phyloP scores from a whole-genome alignment of 2,113 vertebrate species.

The Taurulus bubalis region DNA sequence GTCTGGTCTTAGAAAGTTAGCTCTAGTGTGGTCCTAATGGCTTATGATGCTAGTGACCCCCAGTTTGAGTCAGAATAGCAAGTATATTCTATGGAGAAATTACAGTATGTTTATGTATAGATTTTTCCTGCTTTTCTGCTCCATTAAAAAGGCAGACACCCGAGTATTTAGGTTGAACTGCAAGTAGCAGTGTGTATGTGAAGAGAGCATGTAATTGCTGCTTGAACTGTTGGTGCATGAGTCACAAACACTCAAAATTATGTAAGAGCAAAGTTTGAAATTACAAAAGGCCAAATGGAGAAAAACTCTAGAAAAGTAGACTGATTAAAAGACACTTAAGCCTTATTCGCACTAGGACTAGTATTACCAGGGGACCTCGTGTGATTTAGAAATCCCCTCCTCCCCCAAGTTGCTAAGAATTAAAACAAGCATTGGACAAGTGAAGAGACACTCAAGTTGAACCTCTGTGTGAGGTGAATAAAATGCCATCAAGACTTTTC shows the following conservation, averaged over 20 bases:
- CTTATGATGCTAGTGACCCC: background rate
- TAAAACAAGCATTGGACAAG: background rate
- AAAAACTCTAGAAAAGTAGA: background rate
- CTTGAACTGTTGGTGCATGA: constrained; percentile 3
- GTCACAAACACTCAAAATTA: constrained; percentile 20
- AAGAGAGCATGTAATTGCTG: constrained; percentile 26
- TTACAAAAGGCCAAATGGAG: background rate
- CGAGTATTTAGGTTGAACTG: constrained; percentile 27
- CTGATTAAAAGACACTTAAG: background rate
- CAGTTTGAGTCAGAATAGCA: background rate
- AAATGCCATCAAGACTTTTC: background rate
- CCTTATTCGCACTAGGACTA: background rate
- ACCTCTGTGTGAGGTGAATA: background rate
- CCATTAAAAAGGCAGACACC: constrained; percentile 25
- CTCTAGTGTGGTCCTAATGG: background rate
- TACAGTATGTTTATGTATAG: background rate
- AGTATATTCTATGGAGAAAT: background rate
- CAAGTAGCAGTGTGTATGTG: background rate
- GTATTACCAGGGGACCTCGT: background rate
- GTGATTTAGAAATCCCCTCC: background rate
- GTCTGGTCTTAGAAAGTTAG: background rate
- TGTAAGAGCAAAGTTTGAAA: background rate
- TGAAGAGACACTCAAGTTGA: background rate
- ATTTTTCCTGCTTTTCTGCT: background rate
- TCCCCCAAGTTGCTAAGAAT: background rate